Evolutionary conservation across 2,113 vertebrate genomes (phyloP), one percentile per base, ranked within the genome.

Genomic region (Heterotilapia buettikoferi): DNA sequence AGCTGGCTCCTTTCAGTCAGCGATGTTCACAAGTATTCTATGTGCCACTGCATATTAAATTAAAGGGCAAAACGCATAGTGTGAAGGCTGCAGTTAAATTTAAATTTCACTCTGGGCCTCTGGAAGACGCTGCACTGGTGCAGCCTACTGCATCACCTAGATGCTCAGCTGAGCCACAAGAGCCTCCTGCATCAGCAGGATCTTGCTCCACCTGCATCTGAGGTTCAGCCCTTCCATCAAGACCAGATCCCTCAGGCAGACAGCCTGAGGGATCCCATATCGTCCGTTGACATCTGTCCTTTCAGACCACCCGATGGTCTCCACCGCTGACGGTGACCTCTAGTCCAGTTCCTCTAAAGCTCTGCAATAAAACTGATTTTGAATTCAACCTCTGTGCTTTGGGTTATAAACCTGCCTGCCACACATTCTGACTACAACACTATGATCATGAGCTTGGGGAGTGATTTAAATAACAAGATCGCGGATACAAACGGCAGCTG

Each of bases 281-380:
- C 0, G 1, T 66, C 11, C 3, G 3, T 3, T 66, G 61, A 66
- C 3, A 1, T 21, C 33, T 38, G 61, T 66, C 19, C 61, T 63
- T 63, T 63, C 16, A 33, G 59, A 63, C 59, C 59, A 33, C 59
- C n/a, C 4, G 19, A 66, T 66, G 33, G 61, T 38, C 61, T 66
- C 33, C 3, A 6, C 19, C 10, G 1, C 33, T 66, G 31, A 36
- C 10, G 6, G 6, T 38, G 61, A 66, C 61, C 61, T 66, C 31
- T 66, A 66, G 33, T n/a, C 61, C 61, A 66, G 18, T 66, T 38
- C 61, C 33, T 66, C 18, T 13, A 66, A 38, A 38, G 61, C 3
- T 7, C 61, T 38, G 18, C 61, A 66, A 66, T 66, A 66, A 66
- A 38, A 38, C 61, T 13, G 61, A 66, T n/a, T 66, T n/a, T 66